Evolutionary conservation across 2,113 vertebrate species (phyloP).

Genomic region (Zosterops borbonicus): DNA sequence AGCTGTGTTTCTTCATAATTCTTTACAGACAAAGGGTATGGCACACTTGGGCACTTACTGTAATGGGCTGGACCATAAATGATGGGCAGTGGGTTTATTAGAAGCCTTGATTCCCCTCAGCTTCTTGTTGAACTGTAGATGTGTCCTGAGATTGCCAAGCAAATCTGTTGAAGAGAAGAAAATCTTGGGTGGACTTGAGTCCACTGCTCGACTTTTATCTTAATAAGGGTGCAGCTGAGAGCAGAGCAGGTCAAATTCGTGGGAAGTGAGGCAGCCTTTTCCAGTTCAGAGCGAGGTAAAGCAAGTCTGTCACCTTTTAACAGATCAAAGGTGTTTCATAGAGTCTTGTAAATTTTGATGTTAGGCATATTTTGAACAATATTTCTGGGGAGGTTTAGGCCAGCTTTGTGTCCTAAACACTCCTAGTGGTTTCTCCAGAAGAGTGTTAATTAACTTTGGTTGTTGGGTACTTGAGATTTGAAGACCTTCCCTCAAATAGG

Average conservation of each 20-base stretch:
- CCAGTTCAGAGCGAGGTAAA: neutral
- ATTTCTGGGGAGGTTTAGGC: neutral
- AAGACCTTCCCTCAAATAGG: neutral
- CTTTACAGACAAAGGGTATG: neutral
- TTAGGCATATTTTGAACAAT: neutral
- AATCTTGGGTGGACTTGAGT: neutral
- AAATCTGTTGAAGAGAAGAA: neutral
- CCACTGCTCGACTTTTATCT: neutral
- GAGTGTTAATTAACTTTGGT: neutral
- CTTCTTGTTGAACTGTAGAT: neutral
- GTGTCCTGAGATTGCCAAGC: neutral
- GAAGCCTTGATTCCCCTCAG: neutral
- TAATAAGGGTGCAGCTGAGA: neutral
- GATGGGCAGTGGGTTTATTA: neutral
- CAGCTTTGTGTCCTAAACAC: neutral
- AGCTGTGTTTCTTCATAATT: neutral
- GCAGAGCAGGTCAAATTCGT: neutral
- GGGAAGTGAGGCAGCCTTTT: neutral
- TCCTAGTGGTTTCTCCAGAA: neutral
- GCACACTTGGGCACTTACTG: neutral
- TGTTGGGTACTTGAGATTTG: neutral
- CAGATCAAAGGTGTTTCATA: neutral
- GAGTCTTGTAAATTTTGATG: neutral
- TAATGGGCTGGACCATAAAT: neutral
- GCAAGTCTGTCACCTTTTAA: neutral